Conservation (phyloP, 2,888 invertebrate species). For the Diarsia mendica region DNA sequence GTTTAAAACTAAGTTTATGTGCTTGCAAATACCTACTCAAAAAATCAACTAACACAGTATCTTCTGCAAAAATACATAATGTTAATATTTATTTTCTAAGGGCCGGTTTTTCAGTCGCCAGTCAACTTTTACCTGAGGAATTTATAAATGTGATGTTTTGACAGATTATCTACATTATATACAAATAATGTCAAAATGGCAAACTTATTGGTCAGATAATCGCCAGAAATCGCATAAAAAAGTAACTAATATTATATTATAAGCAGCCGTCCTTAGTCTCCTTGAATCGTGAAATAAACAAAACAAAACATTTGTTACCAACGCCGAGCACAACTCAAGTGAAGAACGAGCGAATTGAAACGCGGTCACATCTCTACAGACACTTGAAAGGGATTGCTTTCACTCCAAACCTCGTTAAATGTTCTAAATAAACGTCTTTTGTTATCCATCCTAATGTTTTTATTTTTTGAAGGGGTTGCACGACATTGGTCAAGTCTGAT, state of each 20-base stretch:
- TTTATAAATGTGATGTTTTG: no score
- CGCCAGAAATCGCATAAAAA: background rate
- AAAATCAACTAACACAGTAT: background rate
- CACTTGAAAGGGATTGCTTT: constrained; percentile 61
- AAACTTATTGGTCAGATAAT: no score
- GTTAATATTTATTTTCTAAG: no score
- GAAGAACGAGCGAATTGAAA: constrained; percentile 62
- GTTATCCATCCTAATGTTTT: background rate
- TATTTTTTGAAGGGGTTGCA: no score
- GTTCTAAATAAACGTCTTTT: constrained; percentile 26
- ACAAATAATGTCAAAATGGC: no score
- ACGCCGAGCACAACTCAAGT: constrained; percentile 42
- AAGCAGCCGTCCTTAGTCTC: background rate
- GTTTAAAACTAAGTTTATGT: no score
- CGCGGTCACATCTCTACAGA: constrained; percentile 59
- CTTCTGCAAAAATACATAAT: background rate
- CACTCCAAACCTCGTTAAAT: constrained; percentile 45
- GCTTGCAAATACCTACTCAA: background rate
- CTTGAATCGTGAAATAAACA: constrained; percentile 24
- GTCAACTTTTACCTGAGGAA: no score
- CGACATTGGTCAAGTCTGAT: no score
- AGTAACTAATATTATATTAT: background rate
- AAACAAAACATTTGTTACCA: constrained; percentile 56
- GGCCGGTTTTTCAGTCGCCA: no score
- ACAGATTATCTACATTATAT: no score